A percentile compares a stretch with the other conserved stretches of the same genome.
Evolutionary conservation across 2,888 invertebrate genomes (phyloP).

Genomic region (Dynastes maya): DNA sequence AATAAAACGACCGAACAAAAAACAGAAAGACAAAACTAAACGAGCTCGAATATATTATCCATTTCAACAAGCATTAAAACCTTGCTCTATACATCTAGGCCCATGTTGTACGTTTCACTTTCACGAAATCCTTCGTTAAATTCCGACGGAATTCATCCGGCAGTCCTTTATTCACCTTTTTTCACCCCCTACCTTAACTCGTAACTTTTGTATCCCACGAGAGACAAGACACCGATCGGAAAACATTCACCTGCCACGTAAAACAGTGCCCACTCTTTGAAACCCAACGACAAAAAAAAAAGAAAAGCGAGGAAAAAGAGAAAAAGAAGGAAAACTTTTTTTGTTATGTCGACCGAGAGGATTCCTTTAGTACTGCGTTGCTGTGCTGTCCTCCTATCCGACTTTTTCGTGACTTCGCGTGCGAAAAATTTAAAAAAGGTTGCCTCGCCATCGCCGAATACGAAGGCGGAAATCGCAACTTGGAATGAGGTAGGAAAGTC

Average conservation of each 20-base stretch:
- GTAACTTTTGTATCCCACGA: neutral
- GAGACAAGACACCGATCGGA: conserved; percentile 17
- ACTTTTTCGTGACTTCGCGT: conserved; percentile 9
- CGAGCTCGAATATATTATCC: too few relatives aligned
- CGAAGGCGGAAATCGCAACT: neutral
- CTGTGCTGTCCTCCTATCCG: conserved; percentile 7
- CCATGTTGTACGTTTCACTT: neutral
- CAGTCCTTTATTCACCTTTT: neutral
- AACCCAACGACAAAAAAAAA: neutral
- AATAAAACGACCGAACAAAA: too few relatives aligned
- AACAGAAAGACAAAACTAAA: too few relatives aligned
- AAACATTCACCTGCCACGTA: conserved; percentile 31
- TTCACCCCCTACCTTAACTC: neutral
- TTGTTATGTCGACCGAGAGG: conserved; percentile 11
- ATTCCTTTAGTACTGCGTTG: conserved; percentile 4
- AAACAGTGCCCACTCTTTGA: neutral
- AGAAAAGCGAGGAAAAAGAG: neutral
- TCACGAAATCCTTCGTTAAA: conserved; percentile 3
- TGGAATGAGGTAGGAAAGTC: neutral
- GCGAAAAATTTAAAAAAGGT: conserved; percentile 24
- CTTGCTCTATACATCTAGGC: too few relatives aligned
- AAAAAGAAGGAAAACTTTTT: conserved; percentile 16
- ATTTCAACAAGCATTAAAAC: too few relatives aligned
- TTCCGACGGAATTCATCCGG: neutral
- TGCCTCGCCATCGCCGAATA: neutral